phyloP scores from a whole-genome alignment of 2,113 vertebrate genomes.

The zebrafish (Danio rerio) region GRCz12tu NC_133193.1:10723501-10724000 shows the following conservation, averaged over 20 bases:
- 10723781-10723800: constrained; percentile 30
- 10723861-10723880: constrained; percentile 33
- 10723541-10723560: constrained; percentile 39
- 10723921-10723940: constrained; percentile 30
- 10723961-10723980: constrained; percentile 6
- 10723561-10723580: constrained; percentile 53
- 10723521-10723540: background rate
- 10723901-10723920: background rate
- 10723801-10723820: constrained; percentile 44
- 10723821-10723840: constrained; percentile 48
- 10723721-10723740: constrained; percentile 10
- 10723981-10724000: background rate
- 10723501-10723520: constrained; percentile 17
- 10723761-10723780: constrained; percentile 1
- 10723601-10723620: constrained; percentile 47
- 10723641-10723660: background rate
- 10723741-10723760: background rate
- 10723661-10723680: background rate
- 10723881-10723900: constrained; percentile 31
- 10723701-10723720: background rate
- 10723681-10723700: constrained; percentile 12
- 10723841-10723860: constrained; percentile 38
- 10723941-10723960: constrained; percentile 33
- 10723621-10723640: constrained; percentile 8
- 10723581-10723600: constrained; percentile 49